Evolutionary conservation across 2,113 vertebrate species (phyloP), one percentile per base, ranked within the genome.

Genomic region (Cynoglossus semilaevis): DNA sequence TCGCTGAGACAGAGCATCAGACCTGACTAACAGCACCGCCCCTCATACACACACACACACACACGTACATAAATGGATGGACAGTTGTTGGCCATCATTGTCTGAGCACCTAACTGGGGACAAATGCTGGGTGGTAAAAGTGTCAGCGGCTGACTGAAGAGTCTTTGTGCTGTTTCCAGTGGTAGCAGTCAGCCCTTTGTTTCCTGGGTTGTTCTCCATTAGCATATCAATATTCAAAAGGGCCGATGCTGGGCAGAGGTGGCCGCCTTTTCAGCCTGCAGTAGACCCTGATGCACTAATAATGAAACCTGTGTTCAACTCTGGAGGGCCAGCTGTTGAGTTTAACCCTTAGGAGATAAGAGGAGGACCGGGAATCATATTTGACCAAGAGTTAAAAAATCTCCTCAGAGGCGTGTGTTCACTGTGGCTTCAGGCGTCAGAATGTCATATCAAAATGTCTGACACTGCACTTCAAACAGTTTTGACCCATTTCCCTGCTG

Each of bases 121-220:
- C 91, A 92, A 90, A 91, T 92, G 91, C 89, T 86, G 83, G 82
- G 88, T 84, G 77, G 86, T 91, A 92, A 91, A 91, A 88, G 80
- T 90, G 91, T 91, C 91, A 85, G 42, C 47, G 67, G 59, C 58
- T 69, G 63, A 85, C 82, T 88, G 89, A 88, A 79, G 78, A 66
- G 64, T 82, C 70, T 87, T 92, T 92, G 90, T 91, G 34, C 15
- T 13, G 66, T 70, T 74, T 76, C 71, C 85, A 81, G 83, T 76
- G 66, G 64, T 67, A 65, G 69, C 72, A 57, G 56, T 54, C 16
- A 15, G 63, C 51, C 22, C 87, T 86, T 92, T 92, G 91, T 92
- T 66, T 57, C 48, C 61, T 46, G 59, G 81, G 84, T 85, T 91
- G 90, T 91, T 87, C 72, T 45, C 70, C 87, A 92, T 92, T 92